phyloP scores from a whole-genome alignment of 2,113 vertebrate species.

The Toxotes jaculatrix region DNA sequence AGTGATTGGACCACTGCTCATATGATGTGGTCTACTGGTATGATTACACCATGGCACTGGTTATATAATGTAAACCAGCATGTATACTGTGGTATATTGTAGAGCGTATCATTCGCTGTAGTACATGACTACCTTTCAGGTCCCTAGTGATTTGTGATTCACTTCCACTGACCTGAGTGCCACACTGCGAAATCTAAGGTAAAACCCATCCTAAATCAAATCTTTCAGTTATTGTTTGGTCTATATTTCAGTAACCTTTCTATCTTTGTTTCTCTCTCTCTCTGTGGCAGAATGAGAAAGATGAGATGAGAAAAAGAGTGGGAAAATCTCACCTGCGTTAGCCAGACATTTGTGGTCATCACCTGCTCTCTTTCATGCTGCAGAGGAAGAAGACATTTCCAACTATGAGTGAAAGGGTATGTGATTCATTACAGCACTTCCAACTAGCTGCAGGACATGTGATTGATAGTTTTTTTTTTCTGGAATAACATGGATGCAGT shows the following conservation, averaged over 20 bases:
- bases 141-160: constrained; percentile 4
- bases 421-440: constrained; percentile 2
- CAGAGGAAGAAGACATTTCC: constrained; percentile 40
- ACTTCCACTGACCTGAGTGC: constrained; percentile 14
- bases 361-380: constrained; percentile 95
- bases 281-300: neutral
- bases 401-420: neutral
- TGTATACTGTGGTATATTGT: neutral
- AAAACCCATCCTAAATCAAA: constrained; percentile 5
- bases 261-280: neutral
- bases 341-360: constrained; percentile 97
- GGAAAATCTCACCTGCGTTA: constrained; percentile 89
- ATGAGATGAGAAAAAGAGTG: constrained; percentile 1
- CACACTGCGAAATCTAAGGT: constrained; percentile 8
- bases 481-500: neutral
- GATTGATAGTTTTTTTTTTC: neutral
- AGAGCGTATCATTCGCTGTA: neutral
- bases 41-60: constrained; percentile 23
- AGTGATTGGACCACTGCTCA: constrained; percentile 19
- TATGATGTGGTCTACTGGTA: constrained; percentile 22
- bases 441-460: neutral
- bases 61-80: constrained; percentile 29
- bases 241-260: neutral
- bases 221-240: neutral
- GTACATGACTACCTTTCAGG: neutral